A percentile compares a stretch with the other conserved stretches of the same genome.
These are phyloP conservation scores for Salvator merianae DNA, from an alignment of 2,113 vertebrate genomes.

Conservation along the genomic window DNA sequence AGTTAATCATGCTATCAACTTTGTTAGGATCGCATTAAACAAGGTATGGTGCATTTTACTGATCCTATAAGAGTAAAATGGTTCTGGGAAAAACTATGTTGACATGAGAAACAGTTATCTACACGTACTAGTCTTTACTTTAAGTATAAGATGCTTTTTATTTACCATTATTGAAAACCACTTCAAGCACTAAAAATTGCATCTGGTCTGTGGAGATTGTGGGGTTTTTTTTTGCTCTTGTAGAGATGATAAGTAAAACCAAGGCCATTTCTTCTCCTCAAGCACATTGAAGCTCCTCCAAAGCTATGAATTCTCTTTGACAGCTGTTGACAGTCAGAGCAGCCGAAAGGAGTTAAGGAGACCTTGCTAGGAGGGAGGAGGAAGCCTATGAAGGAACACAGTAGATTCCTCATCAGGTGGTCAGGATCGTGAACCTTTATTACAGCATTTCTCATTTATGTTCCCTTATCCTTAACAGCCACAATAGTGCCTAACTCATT, in stretches of 20 bases:
- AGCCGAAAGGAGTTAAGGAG: not conserved
- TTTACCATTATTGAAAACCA: conserved; percentile 10
- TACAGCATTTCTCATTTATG: not conserved
- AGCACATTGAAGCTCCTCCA: not conserved
- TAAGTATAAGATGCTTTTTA: not conserved
- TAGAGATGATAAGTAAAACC: not conserved
- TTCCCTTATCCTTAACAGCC: fast-evolving
- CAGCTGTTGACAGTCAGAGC: not conserved
- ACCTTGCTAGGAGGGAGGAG: not conserved
- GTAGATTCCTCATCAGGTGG: not conserved
- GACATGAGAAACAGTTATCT: no score
- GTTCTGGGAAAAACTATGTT: no score
- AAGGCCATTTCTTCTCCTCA: not conserved
- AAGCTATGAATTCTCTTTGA: not conserved
- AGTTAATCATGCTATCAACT: no score
- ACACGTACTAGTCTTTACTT: no score
- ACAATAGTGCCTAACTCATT: not conserved
- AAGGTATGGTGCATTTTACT: no score
- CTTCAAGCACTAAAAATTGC: not conserved
- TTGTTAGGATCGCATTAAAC: no score
- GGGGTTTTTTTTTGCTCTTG: not conserved
- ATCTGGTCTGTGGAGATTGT: not conserved
- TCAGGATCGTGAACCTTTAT: not conserved
- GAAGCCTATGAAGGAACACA: not conserved
- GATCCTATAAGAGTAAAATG: no score